These are phyloP conservation scores for Calameuta idolon DNA, from an alignment of 2,888 invertebrate genomes.

Conservation along the genomic window DNA sequence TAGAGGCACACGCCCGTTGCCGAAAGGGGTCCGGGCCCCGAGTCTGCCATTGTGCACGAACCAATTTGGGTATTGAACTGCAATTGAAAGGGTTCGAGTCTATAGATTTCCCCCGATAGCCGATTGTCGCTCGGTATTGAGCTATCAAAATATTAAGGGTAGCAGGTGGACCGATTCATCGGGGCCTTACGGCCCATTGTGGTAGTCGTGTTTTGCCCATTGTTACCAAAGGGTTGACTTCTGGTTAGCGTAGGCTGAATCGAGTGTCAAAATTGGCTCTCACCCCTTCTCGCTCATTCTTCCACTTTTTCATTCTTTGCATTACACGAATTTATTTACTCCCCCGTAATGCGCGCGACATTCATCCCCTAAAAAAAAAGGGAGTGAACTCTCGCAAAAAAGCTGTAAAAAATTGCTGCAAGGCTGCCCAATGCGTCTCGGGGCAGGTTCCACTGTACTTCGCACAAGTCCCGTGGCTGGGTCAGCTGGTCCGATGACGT, in stretches of 20 bases:
- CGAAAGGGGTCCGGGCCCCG: conserved; percentile 30
- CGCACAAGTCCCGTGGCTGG: too few species aligned
- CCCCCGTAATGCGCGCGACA: too few species aligned
- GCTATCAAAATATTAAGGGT: conserved; percentile 65
- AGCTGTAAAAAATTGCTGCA: too few species aligned
- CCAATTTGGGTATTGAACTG: conserved; percentile 65
- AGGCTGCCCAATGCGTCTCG: too few species aligned
- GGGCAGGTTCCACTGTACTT: too few species aligned
- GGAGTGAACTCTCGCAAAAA: too few species aligned
- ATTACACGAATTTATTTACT: too few species aligned
- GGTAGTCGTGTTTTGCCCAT: conserved; percentile 31
- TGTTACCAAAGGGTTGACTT: conserved; percentile 31
- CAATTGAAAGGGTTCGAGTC: conserved; percentile 55
- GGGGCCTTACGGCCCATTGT: conserved; percentile 30
- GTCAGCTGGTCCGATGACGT: too few species aligned
- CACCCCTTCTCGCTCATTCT: too few species aligned
- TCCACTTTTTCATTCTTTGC: too few species aligned
- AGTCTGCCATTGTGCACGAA: conserved; percentile 41
- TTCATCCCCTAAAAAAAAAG: too few species aligned
- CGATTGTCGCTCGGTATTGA: conserved; percentile 60
- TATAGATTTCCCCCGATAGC: conserved; percentile 55
- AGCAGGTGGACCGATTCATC: conserved; percentile 41
- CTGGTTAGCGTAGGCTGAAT: conserved; percentile 2
- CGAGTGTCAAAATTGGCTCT: too few species aligned
- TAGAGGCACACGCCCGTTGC: conserved; percentile 34